phyloP scores from a whole-genome alignment of 2,888 invertebrate species.

The Phalangium opilio region DNA sequence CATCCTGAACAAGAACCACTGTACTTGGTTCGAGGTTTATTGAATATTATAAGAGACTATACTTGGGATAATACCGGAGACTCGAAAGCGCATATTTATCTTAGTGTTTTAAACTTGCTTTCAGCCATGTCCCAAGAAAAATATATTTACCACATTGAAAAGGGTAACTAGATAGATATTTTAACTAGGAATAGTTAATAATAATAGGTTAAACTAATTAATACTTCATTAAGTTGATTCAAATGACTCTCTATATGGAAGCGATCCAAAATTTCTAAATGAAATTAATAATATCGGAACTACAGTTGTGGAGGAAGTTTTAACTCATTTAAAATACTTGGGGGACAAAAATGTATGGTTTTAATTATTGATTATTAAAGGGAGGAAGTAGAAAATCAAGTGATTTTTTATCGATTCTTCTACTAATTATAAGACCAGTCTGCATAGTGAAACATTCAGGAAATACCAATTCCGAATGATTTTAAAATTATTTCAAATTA shows the following conservation, averaged over 20 bases:
- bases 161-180: too few species aligned
- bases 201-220: too few species aligned
- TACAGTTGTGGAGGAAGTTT: conserved; percentile 58
- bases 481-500: too few species aligned
- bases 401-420: too few species aligned
- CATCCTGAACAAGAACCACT: conserved; percentile 75
- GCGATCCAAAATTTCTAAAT: conserved; percentile 65
- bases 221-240: too few species aligned
- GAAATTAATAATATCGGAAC: conserved; percentile 62
- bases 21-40: conserved; percentile 58
- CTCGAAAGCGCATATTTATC: conserved; percentile 50
- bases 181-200: too few species aligned
- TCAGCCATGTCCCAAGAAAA: conserved; percentile 61
- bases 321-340: conserved; percentile 50
- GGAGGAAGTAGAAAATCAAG: too few species aligned
- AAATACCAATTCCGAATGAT: too few species aligned
- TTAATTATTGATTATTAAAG: too few species aligned
- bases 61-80: conserved; percentile 37
- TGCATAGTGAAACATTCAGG: too few species aligned
- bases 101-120: conserved; percentile 60
- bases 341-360: conserved; percentile 38
- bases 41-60: conserved; percentile 61
- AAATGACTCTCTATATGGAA: conserved; percentile 80
- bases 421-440: too few species aligned
- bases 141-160: conserved; percentile 71